Percentiles rank a stretch among this genome's conserved stretches.
phyloP scores from a whole-genome alignment of 2,113 vertebrate genomes.

The Jaculus jaculus region DNA sequence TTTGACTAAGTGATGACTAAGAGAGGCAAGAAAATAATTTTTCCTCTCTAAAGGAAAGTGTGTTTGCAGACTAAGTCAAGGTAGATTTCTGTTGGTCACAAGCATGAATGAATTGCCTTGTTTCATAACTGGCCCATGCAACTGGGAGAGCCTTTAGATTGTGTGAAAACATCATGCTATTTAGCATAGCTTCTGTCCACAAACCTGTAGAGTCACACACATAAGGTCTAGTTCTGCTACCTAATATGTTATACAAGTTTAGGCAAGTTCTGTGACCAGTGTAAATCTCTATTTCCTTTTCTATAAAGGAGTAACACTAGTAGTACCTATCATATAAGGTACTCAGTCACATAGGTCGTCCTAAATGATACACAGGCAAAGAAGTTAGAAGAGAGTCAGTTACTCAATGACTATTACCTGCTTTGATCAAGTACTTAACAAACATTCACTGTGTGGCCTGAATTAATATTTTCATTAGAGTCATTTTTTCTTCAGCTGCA shows the following conservation, averaged over 20 bases:
- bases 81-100: constrained; percentile 4
- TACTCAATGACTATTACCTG: not conserved
- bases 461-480: not conserved
- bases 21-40: constrained; percentile 12
- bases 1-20: constrained; percentile 23
- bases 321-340: not conserved
- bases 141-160: not conserved
- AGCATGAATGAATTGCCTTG: not conserved
- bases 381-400: not conserved
- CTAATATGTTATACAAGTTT: not conserved
- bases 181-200: not conserved
- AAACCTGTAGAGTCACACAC: not conserved
- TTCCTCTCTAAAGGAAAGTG: not conserved
- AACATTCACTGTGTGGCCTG: not conserved
- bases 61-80: not conserved
- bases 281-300: not conserved
- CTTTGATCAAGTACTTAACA: not conserved
- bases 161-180: accelerated
- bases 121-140: not conserved
- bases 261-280: not conserved
- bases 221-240: not conserved
- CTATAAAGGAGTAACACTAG: not conserved
- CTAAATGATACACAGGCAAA: not conserved
- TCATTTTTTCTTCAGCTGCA: not conserved
- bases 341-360: not conserved